Percentiles rank a stretch among this genome's conserved stretches.
Evolutionary conservation across 2,797 vertebrate species (phyloP).

Genomic region (Sebastes reedi): DNA sequence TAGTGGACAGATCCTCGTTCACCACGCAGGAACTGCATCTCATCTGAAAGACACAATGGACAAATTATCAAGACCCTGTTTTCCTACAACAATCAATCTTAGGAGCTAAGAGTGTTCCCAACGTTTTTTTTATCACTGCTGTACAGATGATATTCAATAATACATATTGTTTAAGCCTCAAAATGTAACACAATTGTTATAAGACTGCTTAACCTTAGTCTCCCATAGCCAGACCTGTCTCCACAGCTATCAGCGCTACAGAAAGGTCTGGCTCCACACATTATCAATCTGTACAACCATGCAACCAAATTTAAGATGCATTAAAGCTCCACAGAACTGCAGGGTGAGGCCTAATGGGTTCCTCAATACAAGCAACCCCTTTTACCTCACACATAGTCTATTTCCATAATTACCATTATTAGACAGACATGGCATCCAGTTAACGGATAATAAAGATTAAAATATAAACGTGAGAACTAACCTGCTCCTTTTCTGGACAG

Average conservation of each 20-base stretch:
- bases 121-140: not conserved
- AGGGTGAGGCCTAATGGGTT: not conserved
- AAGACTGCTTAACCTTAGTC: not conserved
- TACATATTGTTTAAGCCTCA: not conserved
- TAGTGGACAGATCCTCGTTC: conserved; percentile 43
- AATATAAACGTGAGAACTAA: conserved; percentile 9
- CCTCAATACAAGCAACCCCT: not conserved
- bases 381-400: not conserved
- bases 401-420: not conserved
- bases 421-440: not conserved
- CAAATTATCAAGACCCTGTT: not conserved
- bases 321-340: not conserved
- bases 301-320: not conserved
- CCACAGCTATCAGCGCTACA: accelerated
- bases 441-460: not conserved
- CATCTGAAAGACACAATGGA: conserved; percentile 46
- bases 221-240: accelerated
- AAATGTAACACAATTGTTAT: not conserved
- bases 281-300: too few species aligned
- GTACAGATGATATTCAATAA: not conserved
- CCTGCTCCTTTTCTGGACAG: conserved; percentile 43
- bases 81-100: not conserved
- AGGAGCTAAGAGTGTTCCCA: not conserved
- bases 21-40: conserved; percentile 21
- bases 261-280: too few species aligned